These are phyloP conservation scores for Mus caroli DNA, from an alignment of 2,797 vertebrate species.

Conservation along the genomic window DNA sequence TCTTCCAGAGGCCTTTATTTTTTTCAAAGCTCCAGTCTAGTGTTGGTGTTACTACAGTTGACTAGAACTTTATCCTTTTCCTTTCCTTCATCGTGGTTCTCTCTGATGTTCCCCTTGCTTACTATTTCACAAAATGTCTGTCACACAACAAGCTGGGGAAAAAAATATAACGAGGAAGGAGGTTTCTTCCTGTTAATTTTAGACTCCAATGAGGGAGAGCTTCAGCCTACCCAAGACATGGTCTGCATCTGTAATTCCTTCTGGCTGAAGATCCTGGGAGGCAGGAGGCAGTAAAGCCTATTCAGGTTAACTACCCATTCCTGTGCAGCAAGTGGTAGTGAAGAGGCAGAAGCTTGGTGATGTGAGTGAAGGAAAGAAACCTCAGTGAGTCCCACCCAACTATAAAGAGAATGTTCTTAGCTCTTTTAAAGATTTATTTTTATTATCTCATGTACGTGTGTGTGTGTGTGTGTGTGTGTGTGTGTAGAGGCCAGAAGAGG, in stretches of 20 bases:
- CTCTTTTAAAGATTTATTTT: not conserved
- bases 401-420: not conserved
- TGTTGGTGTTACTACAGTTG: not conserved
- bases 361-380: not conserved
- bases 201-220: not conserved
- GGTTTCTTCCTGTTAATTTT: not conserved
- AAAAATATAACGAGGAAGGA: not conserved
- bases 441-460: not conserved
- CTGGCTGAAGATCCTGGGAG: not conserved
- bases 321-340: rapidly evolving
- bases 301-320: not conserved
- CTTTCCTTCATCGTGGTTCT: not conserved
- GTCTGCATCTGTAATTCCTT: not conserved
- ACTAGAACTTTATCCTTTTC: not conserved
- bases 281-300: not conserved
- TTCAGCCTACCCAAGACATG: not conserved
- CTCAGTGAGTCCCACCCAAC: not conserved
- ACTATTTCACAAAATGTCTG: not conserved
- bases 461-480: not conserved
- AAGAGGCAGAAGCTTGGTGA: too few species aligned
- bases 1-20: too few species aligned
- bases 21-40: not conserved
- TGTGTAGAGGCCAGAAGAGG: not conserved
- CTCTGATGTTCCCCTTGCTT: not conserved
- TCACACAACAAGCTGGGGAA: not conserved